Evolutionary conservation across 2,113 vertebrate genomes (phyloP).

Genomic region (Chaenocephalus aceratus): DNA sequence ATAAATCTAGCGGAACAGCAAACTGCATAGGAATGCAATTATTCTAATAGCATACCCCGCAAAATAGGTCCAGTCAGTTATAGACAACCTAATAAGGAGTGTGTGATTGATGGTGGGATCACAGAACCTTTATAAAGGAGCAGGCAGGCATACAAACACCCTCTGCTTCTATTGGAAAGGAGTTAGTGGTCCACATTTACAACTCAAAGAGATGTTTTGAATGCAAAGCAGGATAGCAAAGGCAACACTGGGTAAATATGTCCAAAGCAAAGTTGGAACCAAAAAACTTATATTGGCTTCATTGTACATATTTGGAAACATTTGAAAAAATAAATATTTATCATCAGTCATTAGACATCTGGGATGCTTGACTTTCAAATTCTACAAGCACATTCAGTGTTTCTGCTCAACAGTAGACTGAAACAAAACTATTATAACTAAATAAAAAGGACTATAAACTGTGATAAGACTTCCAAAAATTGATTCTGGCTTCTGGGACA

Average conservation of each 20-base stretch:
- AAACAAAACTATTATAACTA: too few relatives aligned
- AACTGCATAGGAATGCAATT: slow-evolving; percentile 74
- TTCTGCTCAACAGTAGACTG: background rate
- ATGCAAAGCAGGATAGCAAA: slow-evolving; percentile 26
- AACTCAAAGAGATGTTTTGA: slow-evolving; percentile 37
- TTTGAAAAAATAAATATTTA: background rate
- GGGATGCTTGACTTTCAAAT: background rate
- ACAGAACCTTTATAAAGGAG: slow-evolving; percentile 43
- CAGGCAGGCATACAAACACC: slow-evolving; percentile 19
- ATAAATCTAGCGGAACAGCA: slow-evolving; percentile 68
- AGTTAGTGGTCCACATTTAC: slow-evolving; percentile 10
- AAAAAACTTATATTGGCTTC: background rate
- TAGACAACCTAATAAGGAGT: slow-evolving; percentile 75
- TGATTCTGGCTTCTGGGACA: background rate
- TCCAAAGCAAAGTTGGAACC: slow-evolving; percentile 4
- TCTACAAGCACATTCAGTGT: background rate
- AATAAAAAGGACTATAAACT: background rate
- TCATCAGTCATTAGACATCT: too few relatives aligned
- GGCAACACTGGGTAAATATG: slow-evolving; percentile 41
- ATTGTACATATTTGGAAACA: background rate
- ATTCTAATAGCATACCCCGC: slow-evolving; percentile 75
- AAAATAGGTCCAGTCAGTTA: slow-evolving; percentile 73
- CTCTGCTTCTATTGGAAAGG: slow-evolving; percentile 33
- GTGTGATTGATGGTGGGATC: slow-evolving; percentile 71
- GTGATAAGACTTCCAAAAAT: background rate